Conservation (phyloP, 2,888 invertebrate genomes). For the Mamestra brassicae region DNA sequence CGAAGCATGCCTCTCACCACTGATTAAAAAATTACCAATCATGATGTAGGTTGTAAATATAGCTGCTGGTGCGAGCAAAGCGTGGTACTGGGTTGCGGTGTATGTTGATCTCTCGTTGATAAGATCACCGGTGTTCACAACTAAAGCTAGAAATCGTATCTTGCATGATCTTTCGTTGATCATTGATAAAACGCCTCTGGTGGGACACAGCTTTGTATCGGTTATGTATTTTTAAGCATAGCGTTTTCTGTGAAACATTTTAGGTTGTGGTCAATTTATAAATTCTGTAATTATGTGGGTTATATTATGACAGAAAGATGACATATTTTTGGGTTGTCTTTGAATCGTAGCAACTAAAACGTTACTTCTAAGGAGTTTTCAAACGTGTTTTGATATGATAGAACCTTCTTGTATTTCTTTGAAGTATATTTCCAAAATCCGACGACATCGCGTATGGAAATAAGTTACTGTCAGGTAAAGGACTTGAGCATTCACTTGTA, state of each 20-base stretch:
- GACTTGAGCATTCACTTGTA: no score
- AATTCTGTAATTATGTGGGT: background rate
- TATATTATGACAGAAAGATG: conserved; percentile 24
- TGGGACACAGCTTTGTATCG: conserved; percentile 1
- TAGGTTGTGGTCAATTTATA: conserved; percentile 1
- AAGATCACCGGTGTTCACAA: conserved; percentile 79
- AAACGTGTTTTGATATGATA: background rate
- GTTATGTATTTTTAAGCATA: conserved; percentile 2
- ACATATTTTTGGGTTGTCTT: background rate
- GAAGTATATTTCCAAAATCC: no score
- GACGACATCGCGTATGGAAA: no score
- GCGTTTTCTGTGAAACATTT: conserved; percentile 8
- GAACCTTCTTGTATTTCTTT: background rate
- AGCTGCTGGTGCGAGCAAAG: conserved; percentile 78
- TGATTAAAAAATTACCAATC: conserved; percentile 73
- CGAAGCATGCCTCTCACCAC: conserved; percentile 69
- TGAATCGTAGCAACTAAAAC: background rate
- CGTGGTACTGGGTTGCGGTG: conserved; percentile 74
- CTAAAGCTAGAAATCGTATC: conserved; percentile 76
- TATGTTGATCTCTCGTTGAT: conserved; percentile 81
- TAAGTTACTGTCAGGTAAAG: no score
- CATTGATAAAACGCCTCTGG: conserved; percentile 70
- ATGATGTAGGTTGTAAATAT: conserved; percentile 79
- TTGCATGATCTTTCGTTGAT: conserved; percentile 72
- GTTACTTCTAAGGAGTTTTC: background rate